Conservation (phyloP, 2,113 vertebrate species). For the Perca schrenkii region DNA sequence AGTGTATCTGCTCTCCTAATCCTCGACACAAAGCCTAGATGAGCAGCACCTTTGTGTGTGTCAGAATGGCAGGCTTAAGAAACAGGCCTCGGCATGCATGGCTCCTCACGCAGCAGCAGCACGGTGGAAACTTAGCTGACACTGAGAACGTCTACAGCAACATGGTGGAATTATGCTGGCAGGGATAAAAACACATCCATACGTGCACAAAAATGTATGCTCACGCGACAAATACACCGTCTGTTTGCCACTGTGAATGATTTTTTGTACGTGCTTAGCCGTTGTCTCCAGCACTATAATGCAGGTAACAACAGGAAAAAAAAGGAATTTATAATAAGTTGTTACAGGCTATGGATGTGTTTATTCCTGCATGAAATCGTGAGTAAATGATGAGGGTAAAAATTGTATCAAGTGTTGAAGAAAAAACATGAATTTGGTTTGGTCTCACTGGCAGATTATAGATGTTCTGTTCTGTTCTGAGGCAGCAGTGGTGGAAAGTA, state of each 20-base stretch:
- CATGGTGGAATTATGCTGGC: conserved; percentile 58
- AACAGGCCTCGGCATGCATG: conserved; percentile 78
- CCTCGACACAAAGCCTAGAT: conserved; percentile 83
- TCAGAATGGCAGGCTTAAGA: conserved; percentile 73
- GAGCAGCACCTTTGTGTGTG: conserved; percentile 81
- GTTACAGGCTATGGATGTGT: not conserved
- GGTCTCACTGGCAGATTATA: not conserved
- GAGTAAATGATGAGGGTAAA: not conserved
- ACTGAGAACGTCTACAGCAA: conserved; percentile 66
- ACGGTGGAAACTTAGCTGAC: conserved; percentile 77
- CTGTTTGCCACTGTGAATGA: conserved; percentile 10
- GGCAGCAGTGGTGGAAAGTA: not conserved
- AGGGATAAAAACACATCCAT: conserved; percentile 36
- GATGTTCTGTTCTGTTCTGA: not conserved
- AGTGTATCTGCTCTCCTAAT: conserved; percentile 79
- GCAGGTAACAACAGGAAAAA: conserved; percentile 31
- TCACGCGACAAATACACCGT: conserved; percentile 18
- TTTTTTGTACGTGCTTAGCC: not conserved
- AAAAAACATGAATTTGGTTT: conserved; percentile 2
- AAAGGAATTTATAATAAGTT: not conserved
- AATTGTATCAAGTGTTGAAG: not conserved
- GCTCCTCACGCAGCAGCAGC: conserved; percentile 56
- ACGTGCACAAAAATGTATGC: not conserved
- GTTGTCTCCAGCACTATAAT: conserved; percentile 25
- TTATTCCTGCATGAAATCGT: conserved; percentile 6